Conservation (phyloP, 2,797 vertebrate genomes). For the Poeciliopsis infans region DNA sequence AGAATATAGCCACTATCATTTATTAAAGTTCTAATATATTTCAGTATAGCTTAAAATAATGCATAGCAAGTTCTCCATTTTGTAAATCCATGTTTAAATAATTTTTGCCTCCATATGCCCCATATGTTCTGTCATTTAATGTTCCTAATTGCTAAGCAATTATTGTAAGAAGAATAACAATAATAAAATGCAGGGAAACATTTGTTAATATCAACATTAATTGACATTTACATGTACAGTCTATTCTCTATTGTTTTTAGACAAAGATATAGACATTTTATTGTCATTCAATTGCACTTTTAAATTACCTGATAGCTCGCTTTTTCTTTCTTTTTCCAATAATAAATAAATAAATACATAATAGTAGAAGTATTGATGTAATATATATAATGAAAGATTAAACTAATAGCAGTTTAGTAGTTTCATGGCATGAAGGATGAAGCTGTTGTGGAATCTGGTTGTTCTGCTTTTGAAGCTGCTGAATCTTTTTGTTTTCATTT, state of each 20-base stretch:
- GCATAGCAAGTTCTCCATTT: not conserved
- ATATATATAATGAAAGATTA: no score
- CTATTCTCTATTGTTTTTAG: conserved; percentile 37
- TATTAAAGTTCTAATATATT: not conserved
- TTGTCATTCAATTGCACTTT: no score
- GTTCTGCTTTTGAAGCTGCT: no score
- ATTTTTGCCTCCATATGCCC: not conserved
- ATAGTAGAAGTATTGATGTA: no score
- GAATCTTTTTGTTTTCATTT: no score
- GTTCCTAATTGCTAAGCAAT: not conserved
- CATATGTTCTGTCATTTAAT: not conserved
- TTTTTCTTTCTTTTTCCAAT: no score
- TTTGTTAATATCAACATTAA: conserved; percentile 57
- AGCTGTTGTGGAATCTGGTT: no score
- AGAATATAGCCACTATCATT: not conserved
- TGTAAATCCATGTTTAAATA: not conserved
- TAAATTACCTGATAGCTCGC: no score
- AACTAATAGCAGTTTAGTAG: no score
- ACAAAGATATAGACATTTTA: no score
- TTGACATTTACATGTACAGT: conserved; percentile 56
- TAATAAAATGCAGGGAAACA: conserved; percentile 36
- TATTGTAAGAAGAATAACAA: conserved; percentile 23
- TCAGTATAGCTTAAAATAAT: not conserved
- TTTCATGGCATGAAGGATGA: no score
- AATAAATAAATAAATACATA: no score